A percentile compares a stretch with the other conserved stretches of the same genome.
Conservation (phyloP, 92 coral and sea anemone genomes). For the Muricea muricata region DNA sequence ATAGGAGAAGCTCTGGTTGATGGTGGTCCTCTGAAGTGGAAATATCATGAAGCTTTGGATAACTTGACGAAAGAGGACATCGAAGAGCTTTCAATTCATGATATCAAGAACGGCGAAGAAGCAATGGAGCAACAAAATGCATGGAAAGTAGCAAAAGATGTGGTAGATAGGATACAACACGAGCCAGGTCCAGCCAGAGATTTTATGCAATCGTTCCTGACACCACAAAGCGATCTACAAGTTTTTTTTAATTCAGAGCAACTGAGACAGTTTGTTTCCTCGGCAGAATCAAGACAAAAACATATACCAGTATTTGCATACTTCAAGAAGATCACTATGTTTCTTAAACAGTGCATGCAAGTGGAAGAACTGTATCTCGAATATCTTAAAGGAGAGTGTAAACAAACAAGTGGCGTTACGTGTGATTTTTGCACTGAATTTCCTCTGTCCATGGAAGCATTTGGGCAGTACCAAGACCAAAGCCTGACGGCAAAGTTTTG, state of each 20-base stretch:
- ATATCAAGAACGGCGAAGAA: slow-evolving; percentile 55
- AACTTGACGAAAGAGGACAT: slow-evolving; percentile 50
- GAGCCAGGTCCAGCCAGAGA: slow-evolving; percentile 62
- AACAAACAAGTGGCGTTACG: too few species aligned
- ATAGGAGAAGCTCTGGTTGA: slow-evolving; percentile 64
- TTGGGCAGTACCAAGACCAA: neutral
- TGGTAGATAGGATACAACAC: slow-evolving; percentile 24
- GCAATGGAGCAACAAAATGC: slow-evolving; percentile 47
- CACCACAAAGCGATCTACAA: slow-evolving; percentile 49
- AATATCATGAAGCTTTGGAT: slow-evolving; percentile 46
- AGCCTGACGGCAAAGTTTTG: neutral
- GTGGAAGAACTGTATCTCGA: neutral
- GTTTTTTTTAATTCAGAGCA: slow-evolving; percentile 43
- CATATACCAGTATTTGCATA: neutral
- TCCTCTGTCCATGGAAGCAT: neutral
- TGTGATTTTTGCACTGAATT: neutral
- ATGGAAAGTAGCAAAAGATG: neutral
- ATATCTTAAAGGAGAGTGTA: too few species aligned
- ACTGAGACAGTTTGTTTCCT: neutral
- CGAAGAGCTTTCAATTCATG: slow-evolving; percentile 50
- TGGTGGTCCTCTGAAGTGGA: slow-evolving; percentile 53
- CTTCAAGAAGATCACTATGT: slow-evolving; percentile 31
- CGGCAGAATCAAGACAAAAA: neutral
- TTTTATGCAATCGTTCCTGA: slow-evolving; percentile 59
- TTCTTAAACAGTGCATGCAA: slow-evolving; percentile 22